Evolutionary conservation across 2,888 invertebrate genomes (phyloP).

Genomic region (Lepidochitona cinerea): DNA sequence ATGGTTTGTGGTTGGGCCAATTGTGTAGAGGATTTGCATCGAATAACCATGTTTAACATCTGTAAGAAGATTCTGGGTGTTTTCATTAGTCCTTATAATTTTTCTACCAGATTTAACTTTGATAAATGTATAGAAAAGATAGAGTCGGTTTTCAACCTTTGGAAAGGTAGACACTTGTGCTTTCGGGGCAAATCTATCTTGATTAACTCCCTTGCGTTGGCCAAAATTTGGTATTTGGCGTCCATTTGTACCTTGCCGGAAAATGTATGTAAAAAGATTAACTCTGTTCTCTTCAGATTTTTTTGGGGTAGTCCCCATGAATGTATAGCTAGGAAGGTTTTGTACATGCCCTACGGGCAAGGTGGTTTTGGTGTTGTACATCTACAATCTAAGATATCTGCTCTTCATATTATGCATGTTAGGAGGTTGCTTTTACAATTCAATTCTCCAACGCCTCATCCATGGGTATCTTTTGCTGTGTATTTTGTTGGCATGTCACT

Average conservation of each 20-base stretch:
- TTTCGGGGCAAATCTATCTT: neutral
- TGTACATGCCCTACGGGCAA: neutral
- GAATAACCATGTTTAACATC: conserved; percentile 10
- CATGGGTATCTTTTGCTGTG: too few relatives aligned
- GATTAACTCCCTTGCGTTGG: neutral
- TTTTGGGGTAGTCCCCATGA: neutral
- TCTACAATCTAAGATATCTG: too few relatives aligned
- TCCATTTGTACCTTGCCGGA: too few relatives aligned
- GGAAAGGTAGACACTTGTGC: neutral
- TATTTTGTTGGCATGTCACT: too few relatives aligned
- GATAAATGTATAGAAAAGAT: too few relatives aligned
- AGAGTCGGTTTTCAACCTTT: neutral
- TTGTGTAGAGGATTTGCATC: conserved; percentile 29
- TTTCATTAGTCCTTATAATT: neutral
- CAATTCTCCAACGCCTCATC: too few relatives aligned
- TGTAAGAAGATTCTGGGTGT: neutral
- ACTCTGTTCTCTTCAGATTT: neutral
- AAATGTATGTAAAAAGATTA: too few relatives aligned
- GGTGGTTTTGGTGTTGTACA: neutral
- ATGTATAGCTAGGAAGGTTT: neutral
- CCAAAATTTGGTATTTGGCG: conserved; percentile 1
- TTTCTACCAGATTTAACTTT: neutral
- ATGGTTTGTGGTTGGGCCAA: conserved; percentile 30
- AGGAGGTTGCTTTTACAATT: too few relatives aligned
- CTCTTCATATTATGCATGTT: too few relatives aligned